phyloP scores from a whole-genome alignment of 2,113 vertebrate genomes.

The Podarcis muralis region DNA sequence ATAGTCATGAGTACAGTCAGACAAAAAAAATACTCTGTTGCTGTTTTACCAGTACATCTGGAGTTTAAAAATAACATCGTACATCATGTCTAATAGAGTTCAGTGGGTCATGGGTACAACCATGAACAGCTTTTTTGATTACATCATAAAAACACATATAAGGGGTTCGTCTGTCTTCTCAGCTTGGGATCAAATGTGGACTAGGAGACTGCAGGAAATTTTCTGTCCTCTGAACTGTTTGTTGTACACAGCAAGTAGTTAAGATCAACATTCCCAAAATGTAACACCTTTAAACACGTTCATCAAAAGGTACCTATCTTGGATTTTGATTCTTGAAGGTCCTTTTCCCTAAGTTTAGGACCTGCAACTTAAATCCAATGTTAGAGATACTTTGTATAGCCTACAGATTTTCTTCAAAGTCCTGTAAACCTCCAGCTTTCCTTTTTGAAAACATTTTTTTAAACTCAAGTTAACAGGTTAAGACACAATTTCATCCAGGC shows the following conservation, averaged over 20 bases:
- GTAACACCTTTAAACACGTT: not conserved
- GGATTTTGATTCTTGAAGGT: constrained; percentile 1
- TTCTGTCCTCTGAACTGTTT: not conserved
- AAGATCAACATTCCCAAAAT: not conserved
- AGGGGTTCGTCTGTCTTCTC: not conserved
- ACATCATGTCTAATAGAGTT: not conserved
- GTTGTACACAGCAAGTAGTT: not conserved
- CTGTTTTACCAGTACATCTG: not conserved
- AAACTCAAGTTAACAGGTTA: not conserved
- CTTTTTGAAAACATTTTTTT: not conserved
- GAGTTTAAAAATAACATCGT: not conserved
- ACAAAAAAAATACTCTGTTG: not conserved
- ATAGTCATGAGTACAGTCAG: not conserved
- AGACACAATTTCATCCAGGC: not conserved
- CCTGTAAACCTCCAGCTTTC: not conserved
- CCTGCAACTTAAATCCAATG: not conserved
- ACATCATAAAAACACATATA: not conserved
- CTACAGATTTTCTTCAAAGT: not conserved
- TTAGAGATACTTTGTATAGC: not conserved
- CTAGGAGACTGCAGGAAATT: not conserved
- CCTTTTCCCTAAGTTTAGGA: not conserved
- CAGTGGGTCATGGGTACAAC: not conserved
- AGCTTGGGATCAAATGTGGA: not conserved
- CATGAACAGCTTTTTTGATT: not conserved
- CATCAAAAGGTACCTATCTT: not conserved